phyloP scores from a whole-genome alignment of 2,797 vertebrate genomes.

The Otolemur crassicaudatus region DNA sequence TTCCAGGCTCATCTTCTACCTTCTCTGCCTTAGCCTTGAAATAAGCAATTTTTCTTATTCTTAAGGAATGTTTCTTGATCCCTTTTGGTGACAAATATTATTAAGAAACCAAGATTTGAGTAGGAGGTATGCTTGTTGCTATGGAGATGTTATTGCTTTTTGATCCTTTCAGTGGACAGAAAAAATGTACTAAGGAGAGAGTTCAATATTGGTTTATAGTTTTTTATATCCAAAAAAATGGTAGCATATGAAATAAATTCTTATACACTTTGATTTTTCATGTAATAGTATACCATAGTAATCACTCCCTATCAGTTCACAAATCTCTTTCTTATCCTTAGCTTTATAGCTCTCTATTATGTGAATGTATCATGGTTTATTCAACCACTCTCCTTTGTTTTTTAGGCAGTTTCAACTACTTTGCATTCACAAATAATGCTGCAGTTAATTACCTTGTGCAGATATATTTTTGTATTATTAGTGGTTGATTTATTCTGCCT shows the following conservation, averaged over 20 bases:
- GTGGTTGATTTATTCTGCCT: neutral
- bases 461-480: neutral
- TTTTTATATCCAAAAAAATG: neutral
- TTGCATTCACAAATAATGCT: neutral
- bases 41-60: neutral
- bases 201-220: neutral
- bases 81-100: neutral
- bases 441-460: neutral
- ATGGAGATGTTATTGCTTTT: neutral
- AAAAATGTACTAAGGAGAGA: neutral
- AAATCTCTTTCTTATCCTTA: neutral
- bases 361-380: neutral
- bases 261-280: neutral
- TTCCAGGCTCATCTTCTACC: neutral
- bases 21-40: neutral
- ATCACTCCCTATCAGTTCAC: neutral
- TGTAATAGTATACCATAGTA: neutral
- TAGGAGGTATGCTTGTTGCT: neutral
- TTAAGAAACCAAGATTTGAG: neutral
- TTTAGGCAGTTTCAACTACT: neutral
- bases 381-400: neutral
- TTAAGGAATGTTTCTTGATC: neutral
- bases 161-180: neutral
- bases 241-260: neutral
- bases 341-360: neutral